phyloP scores from a whole-genome alignment of 2,113 vertebrate species.

The Zapornia atra region DNA sequence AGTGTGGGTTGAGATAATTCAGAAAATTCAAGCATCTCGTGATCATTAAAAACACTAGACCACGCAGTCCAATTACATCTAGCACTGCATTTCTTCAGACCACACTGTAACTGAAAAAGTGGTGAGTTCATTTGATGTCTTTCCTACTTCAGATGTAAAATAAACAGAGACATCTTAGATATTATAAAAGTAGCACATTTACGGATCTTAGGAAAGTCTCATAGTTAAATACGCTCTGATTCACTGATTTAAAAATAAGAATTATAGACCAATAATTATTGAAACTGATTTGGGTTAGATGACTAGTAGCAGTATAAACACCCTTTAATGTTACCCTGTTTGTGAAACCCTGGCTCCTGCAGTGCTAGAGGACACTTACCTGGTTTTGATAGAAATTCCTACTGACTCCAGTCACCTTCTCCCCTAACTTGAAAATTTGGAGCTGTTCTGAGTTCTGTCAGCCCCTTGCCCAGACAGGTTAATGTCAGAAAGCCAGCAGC shows the following conservation, averaged over 20 bases:
- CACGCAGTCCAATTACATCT: neutral
- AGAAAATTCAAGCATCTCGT: neutral
- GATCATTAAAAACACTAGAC: neutral
- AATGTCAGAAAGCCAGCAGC: neutral
- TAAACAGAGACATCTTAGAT: neutral
- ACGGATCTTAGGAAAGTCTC: neutral
- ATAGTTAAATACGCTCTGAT: neutral
- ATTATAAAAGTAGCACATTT: neutral
- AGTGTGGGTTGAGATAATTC: neutral
- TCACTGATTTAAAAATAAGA: neutral
- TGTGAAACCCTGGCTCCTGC: neutral
- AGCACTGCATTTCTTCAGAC: neutral
- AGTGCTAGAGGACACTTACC: neutral
- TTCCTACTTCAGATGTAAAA: neutral
- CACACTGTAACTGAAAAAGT: neutral
- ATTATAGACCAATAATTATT: neutral
- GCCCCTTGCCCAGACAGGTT: neutral
- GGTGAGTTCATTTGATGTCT: neutral
- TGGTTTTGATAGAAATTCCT: neutral
- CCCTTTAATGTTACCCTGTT: neutral
- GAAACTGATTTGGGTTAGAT: neutral
- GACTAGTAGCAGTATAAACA: neutral
- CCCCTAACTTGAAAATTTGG: neutral
- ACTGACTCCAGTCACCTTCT: neutral
- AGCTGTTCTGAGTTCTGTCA: neutral